Conservation (phyloP, 2,888 invertebrate species). For the Agrochola macilenta region DNA sequence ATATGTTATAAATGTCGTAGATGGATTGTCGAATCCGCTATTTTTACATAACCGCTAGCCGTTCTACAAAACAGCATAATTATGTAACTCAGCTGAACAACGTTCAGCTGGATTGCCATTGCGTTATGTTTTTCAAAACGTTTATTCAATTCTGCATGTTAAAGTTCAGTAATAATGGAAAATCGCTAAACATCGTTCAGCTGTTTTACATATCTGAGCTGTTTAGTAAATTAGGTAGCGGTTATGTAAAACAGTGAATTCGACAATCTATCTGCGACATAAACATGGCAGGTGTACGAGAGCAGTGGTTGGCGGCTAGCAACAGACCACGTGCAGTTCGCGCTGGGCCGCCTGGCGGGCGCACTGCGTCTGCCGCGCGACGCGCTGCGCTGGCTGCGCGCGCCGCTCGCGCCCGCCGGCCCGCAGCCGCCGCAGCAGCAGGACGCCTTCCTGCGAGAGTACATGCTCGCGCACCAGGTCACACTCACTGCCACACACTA, state of each 20-base stretch:
- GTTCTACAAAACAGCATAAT: too few species aligned
- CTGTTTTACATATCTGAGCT: neutral
- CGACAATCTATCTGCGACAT: neutral
- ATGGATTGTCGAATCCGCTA: too few species aligned
- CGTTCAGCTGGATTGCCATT: too few species aligned
- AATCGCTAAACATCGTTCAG: neutral
- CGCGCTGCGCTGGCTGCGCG: slow-evolving; percentile 92
- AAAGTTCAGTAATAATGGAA: neutral
- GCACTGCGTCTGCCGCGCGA: slow-evolving; percentile 93
- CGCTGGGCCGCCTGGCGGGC: slow-evolving; percentile 97
- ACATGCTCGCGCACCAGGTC: slow-evolving; percentile 96
- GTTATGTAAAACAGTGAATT: neutral
- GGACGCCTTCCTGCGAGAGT: slow-evolving; percentile 96
- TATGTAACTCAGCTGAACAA: too few species aligned
- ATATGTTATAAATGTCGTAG: too few species aligned
- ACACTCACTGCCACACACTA: neutral
- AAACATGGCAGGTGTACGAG: slow-evolving; percentile 90
- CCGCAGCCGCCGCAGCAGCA: slow-evolving; percentile 94
- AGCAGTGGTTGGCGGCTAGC: slow-evolving; percentile 97
- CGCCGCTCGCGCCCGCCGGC: slow-evolving; percentile 92
- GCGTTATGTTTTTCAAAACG: neutral
- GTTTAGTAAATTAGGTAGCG: neutral
- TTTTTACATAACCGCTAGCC: too few species aligned
- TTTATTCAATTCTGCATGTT: neutral
- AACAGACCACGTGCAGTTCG: slow-evolving; percentile 98